phyloP scores from a whole-genome alignment of 1,140 invertebrate species.

The Trachymyrmex cornetzi region DNA sequence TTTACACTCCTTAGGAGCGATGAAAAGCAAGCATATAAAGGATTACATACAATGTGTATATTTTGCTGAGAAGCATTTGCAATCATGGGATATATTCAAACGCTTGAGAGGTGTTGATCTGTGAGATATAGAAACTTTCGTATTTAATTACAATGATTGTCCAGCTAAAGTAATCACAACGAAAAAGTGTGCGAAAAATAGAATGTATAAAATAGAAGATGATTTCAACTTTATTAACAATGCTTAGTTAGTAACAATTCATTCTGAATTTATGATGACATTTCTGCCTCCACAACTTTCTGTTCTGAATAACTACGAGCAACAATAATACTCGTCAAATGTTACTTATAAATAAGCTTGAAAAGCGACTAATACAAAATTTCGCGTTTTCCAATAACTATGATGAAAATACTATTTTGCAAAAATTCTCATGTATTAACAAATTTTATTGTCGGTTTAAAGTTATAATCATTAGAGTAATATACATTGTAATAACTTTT shows the following conservation, averaged over 20 bases:
- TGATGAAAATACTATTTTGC: neutral
- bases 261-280: neutral
- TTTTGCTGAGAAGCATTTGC: too few relatives aligned
- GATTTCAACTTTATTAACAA: neutral
- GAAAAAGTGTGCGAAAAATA: too few relatives aligned
- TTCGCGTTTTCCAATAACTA: neutral
- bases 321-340: neutral
- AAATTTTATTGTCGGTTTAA: neutral
- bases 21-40: too few relatives aligned
- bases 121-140: too few relatives aligned
- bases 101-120: too few relatives aligned
- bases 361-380: neutral
- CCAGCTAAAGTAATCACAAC: too few relatives aligned
- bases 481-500: neutral
- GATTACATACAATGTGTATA: too few relatives aligned
- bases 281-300: neutral
- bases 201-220: too few relatives aligned
- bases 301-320: neutral
- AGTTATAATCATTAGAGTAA: neutral
- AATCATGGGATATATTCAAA: too few relatives aligned
- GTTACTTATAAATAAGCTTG: neutral
- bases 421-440: neutral
- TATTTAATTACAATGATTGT: too few relatives aligned
- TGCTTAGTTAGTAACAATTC: neutral
- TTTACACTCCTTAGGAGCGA: too few relatives aligned